Conservation (phyloP, 1,140 invertebrate genomes). For the Cotesia glomerata region DNA sequence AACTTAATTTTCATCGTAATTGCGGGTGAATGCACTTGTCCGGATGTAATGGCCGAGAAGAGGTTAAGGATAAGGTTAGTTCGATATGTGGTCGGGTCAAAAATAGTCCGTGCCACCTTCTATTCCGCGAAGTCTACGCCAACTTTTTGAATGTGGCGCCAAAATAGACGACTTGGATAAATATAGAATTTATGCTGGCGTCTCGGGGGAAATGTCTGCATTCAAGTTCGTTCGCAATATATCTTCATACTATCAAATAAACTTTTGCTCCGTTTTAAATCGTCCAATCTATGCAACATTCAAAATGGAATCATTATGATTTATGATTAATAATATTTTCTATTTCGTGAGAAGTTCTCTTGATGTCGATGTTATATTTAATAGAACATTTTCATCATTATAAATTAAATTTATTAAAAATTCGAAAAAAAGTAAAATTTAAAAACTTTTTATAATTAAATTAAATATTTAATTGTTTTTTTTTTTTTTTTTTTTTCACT, state of each 20-base stretch:
- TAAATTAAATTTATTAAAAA: too few species aligned
- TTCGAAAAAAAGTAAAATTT: too few species aligned
- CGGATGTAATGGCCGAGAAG: slow-evolving; percentile 16
- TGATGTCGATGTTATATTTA: too few species aligned
- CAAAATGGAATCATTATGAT: too few species aligned
- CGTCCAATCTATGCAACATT: too few species aligned
- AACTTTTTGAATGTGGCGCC: slow-evolving; percentile 6
- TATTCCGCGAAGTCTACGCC: slow-evolving; percentile 3
- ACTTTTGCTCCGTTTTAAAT: too few species aligned
- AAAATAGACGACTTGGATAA: slow-evolving; percentile 12
- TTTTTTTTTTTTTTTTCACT: too few species aligned
- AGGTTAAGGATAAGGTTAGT: slow-evolving; percentile 33
- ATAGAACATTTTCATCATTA: too few species aligned
- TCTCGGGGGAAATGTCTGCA: neutral
- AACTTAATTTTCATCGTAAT: neutral
- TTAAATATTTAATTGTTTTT: too few species aligned
- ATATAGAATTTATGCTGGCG: neutral
- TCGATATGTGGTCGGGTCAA: neutral
- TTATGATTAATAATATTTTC: too few species aligned
- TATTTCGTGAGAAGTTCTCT: too few species aligned
- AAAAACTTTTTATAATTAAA: too few species aligned
- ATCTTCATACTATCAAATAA: neutral
- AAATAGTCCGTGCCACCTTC: slow-evolving; percentile 11
- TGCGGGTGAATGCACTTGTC: slow-evolving; percentile 14
- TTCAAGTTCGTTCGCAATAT: neutral